phyloP scores from a whole-genome alignment of 2,113 vertebrate genomes.

The Megatriorchis doriae region DNA sequence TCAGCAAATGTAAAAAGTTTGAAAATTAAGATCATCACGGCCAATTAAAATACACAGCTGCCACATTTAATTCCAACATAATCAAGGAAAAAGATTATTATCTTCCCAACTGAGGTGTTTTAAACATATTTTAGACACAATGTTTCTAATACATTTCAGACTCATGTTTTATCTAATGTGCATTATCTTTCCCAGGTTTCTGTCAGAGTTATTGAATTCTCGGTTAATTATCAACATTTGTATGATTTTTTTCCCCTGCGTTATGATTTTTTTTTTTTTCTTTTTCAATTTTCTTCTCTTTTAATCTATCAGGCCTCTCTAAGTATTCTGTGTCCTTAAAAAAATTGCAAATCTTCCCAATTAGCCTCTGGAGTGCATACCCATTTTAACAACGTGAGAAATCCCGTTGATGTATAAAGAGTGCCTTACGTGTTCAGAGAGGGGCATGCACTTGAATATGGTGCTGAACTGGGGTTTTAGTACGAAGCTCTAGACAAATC shows the following conservation, averaged over 20 bases:
- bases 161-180: background rate
- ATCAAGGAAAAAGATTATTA: background rate
- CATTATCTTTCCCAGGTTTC: background rate
- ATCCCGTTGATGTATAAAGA: background rate
- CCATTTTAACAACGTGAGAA: background rate
- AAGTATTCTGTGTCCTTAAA: background rate
- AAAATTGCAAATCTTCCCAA: background rate
- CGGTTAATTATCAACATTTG: background rate
- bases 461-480: background rate
- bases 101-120: background rate
- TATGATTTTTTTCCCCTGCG: background rate
- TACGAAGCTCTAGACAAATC: background rate
- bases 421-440: background rate
- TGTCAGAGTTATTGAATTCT: background rate
- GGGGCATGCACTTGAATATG: background rate
- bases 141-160: background rate
- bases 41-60: constrained; percentile 22
- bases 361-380: background rate
- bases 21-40: background rate
- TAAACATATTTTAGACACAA: background rate
- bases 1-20: background rate
- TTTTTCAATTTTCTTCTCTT: background rate
- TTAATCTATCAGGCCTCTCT: background rate
- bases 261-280: background rate
- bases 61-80: background rate